Evolutionary conservation across 2,797 vertebrate genomes (phyloP), one percentile per base, ranked within the genome.

Genomic region (Numenius phaeopus): DNA sequence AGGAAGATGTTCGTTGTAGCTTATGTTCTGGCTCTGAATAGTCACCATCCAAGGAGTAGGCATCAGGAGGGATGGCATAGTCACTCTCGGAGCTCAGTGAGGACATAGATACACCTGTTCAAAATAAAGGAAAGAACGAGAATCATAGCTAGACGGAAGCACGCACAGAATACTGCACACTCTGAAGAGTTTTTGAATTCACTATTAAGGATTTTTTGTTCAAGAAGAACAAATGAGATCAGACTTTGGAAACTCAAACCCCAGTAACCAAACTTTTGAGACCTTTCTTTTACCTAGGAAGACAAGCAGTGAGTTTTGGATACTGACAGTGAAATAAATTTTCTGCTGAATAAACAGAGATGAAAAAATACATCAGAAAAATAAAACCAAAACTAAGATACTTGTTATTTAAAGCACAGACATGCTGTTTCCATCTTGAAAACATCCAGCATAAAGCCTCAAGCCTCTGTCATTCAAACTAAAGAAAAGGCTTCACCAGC

Each of bases 21-120:
- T 99, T 99, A 84, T 99, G 99, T 65, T 99, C 99, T 6, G 99
- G 99, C 94, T 99, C 99, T 4, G 99, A 99, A 97, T 99, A 99
- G 98, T 99, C 99, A 9, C 99, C 99, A 98, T 99, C 99, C 98
- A 99, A 96, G 10, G 99, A 99, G 94, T 97, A 99, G 82, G 99
- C 99, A 21, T 99, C 99, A 6, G 99, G 99, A 39, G 99, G 99
- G 80, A 99, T 99, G 91, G 99, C 99, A 29, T 99, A 99, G 97
- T 99, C 99, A 27, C 99, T 99, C 97, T 99, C 99, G 0, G 99
- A 99, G 98, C 99, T 99, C 97, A 99, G 96, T 1, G 99, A 99
- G 52, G 99, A 99, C 99, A 99, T 98, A 83, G 99, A 99, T 58
- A 99, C 99, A 20, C 99, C 99, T 99, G 93, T 32, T 78, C 23